Percentiles rank a stretch among this genome's conserved stretches.
Conservation (phyloP, 2,888 invertebrate species). For the Agrotis ipsilon region DNA sequence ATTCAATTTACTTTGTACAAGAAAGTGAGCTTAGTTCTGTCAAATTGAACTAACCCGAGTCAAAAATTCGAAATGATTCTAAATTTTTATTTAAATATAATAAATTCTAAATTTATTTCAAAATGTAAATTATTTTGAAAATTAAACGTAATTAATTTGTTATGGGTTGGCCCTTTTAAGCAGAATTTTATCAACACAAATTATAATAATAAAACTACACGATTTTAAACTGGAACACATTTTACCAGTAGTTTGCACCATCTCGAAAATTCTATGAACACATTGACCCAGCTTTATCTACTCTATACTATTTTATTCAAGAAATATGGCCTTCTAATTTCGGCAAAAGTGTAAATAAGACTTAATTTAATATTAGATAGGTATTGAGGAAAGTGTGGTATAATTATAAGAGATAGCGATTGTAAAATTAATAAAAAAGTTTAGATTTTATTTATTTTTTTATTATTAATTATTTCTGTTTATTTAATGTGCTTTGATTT, state of each 20-base stretch:
- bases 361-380: conserved; percentile 69
- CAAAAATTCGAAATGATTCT: too few species aligned
- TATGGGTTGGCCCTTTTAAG: too few species aligned
- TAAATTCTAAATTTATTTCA: too few species aligned
- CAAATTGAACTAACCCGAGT: too few species aligned
- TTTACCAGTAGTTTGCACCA: conserved; percentile 28
- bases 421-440: conserved; percentile 19
- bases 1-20: too few species aligned
- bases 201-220: neutral
- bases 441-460: conserved; percentile 4
- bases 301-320: conserved; percentile 42
- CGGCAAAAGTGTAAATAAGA: conserved; percentile 67
- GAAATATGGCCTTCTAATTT: conserved; percentile 73
- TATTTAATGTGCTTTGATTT: too few species aligned
- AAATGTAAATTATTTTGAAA: too few species aligned
- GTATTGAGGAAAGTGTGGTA: conserved; percentile 53
- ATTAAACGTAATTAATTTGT: too few species aligned
- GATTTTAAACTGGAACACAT: conserved; percentile 21
- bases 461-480: too few species aligned
- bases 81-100: too few species aligned
- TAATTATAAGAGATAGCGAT: conserved; percentile 56
- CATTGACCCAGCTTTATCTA: conserved; percentile 22
- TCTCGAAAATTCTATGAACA: conserved; percentile 23
- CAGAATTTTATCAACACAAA: too few species aligned
- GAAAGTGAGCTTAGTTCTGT: too few species aligned